Evolutionary conservation across 2,888 invertebrate genomes (phyloP).

Genomic region (Sinohyriopsis cumingii): DNA sequence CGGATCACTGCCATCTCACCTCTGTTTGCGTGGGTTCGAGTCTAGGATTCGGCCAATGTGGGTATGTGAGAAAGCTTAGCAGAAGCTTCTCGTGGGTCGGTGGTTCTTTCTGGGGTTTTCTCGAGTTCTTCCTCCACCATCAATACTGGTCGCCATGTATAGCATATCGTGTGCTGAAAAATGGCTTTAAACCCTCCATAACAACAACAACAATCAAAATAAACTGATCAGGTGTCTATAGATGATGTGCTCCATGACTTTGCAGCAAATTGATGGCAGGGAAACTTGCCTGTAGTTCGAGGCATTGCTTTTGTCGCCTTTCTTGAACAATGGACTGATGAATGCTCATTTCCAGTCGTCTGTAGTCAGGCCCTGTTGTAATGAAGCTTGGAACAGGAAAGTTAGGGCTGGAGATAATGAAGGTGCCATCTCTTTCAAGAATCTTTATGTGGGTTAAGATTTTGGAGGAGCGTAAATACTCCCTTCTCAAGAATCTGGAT

Average conservation of each 20-base stretch:
- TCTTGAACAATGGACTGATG: not conserved
- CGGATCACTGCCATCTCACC: too few relatives aligned
- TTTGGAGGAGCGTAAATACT: not conserved
- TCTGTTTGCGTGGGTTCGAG: too few relatives aligned
- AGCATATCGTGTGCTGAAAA: too few relatives aligned
- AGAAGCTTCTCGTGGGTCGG: too few relatives aligned
- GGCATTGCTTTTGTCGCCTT: conserved; percentile 2
- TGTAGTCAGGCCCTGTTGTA: not conserved
- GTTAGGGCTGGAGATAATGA: not conserved
- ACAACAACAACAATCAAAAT: too few relatives aligned
- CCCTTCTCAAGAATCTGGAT: not conserved
- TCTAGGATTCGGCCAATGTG: too few relatives aligned
- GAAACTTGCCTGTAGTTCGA: not conserved
- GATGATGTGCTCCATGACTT: not conserved
- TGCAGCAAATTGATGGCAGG: not conserved
- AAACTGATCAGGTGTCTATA: conserved; percentile 1
- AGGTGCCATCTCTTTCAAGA: conserved; percentile 6
- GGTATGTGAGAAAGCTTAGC: too few relatives aligned
- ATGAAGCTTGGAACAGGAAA: conserved; percentile 1
- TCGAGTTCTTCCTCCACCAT: too few relatives aligned
- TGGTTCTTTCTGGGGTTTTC: too few relatives aligned
- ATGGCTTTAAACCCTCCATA: too few relatives aligned
- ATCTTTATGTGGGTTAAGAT: conserved; percentile 5
- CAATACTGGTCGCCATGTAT: too few relatives aligned
- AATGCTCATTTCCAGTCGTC: not conserved